Base-by-base conservation (phyloP, 2,113 vertebrate genomes). In the Chamaetylas fuelleborni region DNA sequence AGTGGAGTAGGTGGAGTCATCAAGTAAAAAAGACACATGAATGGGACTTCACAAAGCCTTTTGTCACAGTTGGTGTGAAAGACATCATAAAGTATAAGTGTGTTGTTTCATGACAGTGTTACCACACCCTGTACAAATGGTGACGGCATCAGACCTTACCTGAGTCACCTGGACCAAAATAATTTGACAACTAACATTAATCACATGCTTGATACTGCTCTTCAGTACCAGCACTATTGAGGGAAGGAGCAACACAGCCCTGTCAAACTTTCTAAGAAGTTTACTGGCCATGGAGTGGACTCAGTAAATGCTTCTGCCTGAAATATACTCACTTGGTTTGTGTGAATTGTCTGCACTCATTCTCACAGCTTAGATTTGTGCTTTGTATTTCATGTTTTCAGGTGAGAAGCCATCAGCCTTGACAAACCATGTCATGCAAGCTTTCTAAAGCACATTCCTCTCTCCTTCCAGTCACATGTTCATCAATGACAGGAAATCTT, bases 81-180 rank as follows among this genome's bases (percentile, higher is more conserved):
- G 74, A 40, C 42, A 69, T 92, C 38, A 71, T 65, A 7, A 87
- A 88, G 42, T n/a, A 19, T 81, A 95, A 73, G 64, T 86, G 53
- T 82, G 47, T 56, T 78, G 57, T 90, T 91, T 81, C 67, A 60
- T 83, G 86, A 87, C 66, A 86, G 14, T 66, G 81, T 76, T 72
- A 86, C 92, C 83, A 92, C 65, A 83, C 94, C 95, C 86, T 77
- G 36, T 71, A 87, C 62, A 81, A 79, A 89, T 25, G 67, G 47
- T 85, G 82, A 88, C 71, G 74, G 48, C 67, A 74, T 80, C 51
- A 91, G 88, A 72, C 34, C 13, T 74, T 86, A 57, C 50, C 78
- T 76, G 79, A 95, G 69, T 96, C 88, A 90, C 29, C 57, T 88
- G 82, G 40, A 74, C 72, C 82, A 92, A 90, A 96, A 94, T 92